Evolutionary conservation across 2,797 vertebrate species (phyloP).

Genomic region (Peromyscus nudipes): DNA sequence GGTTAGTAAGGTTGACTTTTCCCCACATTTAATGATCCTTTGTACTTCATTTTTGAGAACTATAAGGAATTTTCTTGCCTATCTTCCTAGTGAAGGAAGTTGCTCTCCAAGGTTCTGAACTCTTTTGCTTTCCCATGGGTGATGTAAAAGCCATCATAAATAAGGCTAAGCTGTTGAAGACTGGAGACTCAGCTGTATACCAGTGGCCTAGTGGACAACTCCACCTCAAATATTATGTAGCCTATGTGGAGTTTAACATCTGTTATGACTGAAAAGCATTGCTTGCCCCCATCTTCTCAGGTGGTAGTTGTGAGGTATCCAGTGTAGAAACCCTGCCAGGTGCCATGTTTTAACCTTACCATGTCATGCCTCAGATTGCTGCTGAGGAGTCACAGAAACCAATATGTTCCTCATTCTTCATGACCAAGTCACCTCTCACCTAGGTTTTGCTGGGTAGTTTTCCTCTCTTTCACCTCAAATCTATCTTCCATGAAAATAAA

Average conservation of each 20-base stretch:
- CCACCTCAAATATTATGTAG: not conserved
- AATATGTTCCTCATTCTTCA: not conserved
- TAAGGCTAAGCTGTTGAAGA: not conserved
- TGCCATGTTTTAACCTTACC: fast-evolving
- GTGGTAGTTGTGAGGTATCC: not conserved
- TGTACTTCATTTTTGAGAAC: not conserved
- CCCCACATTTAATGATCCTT: not conserved
- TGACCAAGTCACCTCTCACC: not conserved
- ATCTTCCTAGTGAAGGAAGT: not conserved
- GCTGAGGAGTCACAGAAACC: not conserved
- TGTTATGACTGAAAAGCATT: not conserved
- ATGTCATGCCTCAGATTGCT: fast-evolving
- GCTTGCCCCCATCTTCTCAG: not conserved
- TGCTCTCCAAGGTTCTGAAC: not conserved
- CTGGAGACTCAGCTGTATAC: not conserved
- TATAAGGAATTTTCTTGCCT: not conserved
- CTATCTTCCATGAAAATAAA: not conserved
- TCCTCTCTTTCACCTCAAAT: not conserved
- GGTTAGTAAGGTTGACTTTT: too few relatives aligned
- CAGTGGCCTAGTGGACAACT: too few relatives aligned
- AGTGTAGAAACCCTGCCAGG: not conserved
- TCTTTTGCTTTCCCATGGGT: not conserved
- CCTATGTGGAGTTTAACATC: not conserved
- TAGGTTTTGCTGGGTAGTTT: not conserved
- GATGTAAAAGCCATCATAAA: not conserved